Conservation (phyloP, 2,888 invertebrate species). For the Leptinotarsa juncta region DNA sequence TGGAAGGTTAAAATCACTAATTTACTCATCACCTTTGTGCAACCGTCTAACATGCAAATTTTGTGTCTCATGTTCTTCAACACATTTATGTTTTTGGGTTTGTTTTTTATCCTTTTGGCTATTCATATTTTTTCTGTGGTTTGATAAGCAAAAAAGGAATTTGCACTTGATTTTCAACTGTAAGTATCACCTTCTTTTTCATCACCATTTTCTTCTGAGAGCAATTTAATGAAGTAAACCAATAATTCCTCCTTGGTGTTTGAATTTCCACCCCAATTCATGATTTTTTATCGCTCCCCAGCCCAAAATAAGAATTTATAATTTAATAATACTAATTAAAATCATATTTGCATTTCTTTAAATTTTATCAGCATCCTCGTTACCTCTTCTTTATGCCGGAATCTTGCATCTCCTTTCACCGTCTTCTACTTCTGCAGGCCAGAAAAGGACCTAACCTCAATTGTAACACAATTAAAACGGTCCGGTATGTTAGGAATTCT, state of each 20-base stretch:
- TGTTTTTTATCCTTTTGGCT: too few relatives aligned
- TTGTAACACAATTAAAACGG: slow-evolving; percentile 62
- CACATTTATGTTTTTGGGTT: too few relatives aligned
- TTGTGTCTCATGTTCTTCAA: too few relatives aligned
- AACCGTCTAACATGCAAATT: too few relatives aligned
- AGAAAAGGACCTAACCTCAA: slow-evolving; percentile 55
- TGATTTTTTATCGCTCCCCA: slow-evolving; percentile 38
- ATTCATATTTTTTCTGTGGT: too few relatives aligned
- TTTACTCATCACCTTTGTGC: too few relatives aligned
- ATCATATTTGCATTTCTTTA: slow-evolving; percentile 62
- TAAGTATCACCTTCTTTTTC: too few relatives aligned
- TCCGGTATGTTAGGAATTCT: slow-evolving; percentile 65
- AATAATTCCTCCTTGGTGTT: not conserved
- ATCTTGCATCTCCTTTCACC: slow-evolving; percentile 39
- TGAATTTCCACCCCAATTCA: slow-evolving; percentile 18
- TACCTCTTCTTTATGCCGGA: slow-evolving; percentile 52
- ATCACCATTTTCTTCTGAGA: not conserved
- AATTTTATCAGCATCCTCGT: slow-evolving; percentile 51
- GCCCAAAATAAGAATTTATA: slow-evolving; percentile 58
- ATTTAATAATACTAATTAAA: slow-evolving; percentile 65
- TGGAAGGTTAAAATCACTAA: too few relatives aligned
- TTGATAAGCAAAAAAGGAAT: too few relatives aligned
- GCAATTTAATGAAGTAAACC: not conserved
- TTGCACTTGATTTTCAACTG: too few relatives aligned
- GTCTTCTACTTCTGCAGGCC: slow-evolving; percentile 5